A percentile compares a stretch with the other conserved stretches of the same genome.
Evolutionary conservation across 2,888 invertebrate species (phyloP).

Genomic region (Drosophila demipolita): DNA sequence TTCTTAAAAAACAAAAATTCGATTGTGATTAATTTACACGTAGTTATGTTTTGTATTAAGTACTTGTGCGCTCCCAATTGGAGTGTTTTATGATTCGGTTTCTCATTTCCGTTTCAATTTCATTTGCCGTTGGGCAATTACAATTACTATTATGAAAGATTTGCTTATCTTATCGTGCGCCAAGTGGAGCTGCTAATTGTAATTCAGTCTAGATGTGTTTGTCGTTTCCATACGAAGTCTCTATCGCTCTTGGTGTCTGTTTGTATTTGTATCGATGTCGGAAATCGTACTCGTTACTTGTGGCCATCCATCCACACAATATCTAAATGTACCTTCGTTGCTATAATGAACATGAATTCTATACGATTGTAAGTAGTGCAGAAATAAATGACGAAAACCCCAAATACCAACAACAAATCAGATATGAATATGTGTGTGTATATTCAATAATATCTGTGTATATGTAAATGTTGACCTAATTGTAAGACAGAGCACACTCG

Average conservation of each 20-base stretch:
- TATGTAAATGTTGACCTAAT: conserved; percentile 78
- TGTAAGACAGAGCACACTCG: conserved; percentile 61
- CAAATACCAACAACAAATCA: conserved; percentile 27
- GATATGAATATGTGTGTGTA: conserved; percentile 47
- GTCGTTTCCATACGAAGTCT: conserved; percentile 43
- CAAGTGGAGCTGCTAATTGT: conserved; percentile 40
- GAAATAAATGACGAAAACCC: conserved; percentile 25
- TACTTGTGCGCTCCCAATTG: conserved; percentile 40
- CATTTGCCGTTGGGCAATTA: conserved; percentile 46
- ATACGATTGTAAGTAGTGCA: conserved; percentile 41
- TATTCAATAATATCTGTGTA: conserved; percentile 61
- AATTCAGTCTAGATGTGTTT: conserved; percentile 50
- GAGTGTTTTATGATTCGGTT: conserved; percentile 26
- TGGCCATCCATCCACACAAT: conserved; percentile 42
- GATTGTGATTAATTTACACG: conserved; percentile 77
- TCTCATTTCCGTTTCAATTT: conserved; percentile 24
- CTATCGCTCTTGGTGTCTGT: conserved; percentile 53
- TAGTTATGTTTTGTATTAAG: conserved; percentile 64
- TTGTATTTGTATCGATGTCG: conserved; percentile 49
- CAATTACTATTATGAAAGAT: conserved; percentile 33
- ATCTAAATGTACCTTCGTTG: conserved; percentile 57
- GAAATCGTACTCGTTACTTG: conserved; percentile 35
- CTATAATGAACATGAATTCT: conserved; percentile 34
- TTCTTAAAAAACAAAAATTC: conserved; percentile 55
- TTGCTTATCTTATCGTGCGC: conserved; percentile 39